Evolutionary conservation across 2,888 invertebrate species (phyloP), one percentile per base, ranked within the genome.

Genomic region (Tetanocera ferruginea): DNA sequence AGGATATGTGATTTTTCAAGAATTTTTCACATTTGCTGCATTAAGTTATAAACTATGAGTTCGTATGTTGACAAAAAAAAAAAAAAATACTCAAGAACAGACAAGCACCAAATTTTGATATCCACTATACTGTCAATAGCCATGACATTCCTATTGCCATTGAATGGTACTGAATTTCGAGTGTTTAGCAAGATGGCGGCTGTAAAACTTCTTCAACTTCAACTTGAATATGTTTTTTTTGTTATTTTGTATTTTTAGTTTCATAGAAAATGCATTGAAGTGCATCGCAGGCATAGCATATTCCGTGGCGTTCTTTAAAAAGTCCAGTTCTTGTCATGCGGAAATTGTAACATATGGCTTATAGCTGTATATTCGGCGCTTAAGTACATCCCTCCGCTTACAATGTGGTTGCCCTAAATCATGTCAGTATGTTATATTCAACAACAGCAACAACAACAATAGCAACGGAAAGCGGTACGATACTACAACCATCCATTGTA

Each of bases 361-460:
- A 28, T 11, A 5, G 28, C 17, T 19, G 23, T 60, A 9, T 60
- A 62, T 37, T 31, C 64, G 64, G 34, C 34, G 28, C 51, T 67
- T 57, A 69, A 60, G 76, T 76, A 69, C 76, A 70, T 64, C 76
- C 75, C 75, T 75, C 55, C 19, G 31, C 43, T 69, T 23, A 23
- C 75, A 80, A 83, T 84, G 85, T 82, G 86, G 86, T 86, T 81
- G 82, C 86, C 83, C 85, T 85, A 86, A 85, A 86, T 85, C 86
- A 86, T 85, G 84, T 85, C n/a, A 19, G 37, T 34, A 17, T 17
- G 8, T 34, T 17, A 6, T 0, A 14, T 37, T 1, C 3, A 19
- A 19, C 9, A 19, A 55, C 55, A 55, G 19, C 19, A 55, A 19
- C 55, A 19, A 23, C 55, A 51, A 11, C 4, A 51, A 51, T 3